Evolutionary conservation across 1,140 invertebrate genomes (phyloP), one percentile per base, ranked within the genome.

Genomic region (Telenomus remus): DNA sequence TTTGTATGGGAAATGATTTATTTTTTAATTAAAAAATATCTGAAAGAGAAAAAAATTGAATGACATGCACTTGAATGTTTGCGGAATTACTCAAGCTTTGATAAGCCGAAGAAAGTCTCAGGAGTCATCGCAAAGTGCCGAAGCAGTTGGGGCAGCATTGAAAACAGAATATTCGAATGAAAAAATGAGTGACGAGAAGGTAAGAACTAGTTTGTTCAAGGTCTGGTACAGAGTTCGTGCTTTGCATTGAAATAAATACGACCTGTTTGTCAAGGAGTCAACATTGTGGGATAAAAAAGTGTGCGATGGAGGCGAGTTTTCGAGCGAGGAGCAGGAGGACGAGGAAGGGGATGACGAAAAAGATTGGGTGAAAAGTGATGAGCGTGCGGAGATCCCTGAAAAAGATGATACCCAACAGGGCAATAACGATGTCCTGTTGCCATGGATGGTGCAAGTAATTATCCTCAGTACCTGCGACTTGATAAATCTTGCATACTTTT

Each of bases 161-260:
- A 51, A 55, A 56, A 49, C 48, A 49, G 56, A 61, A 51, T 34
- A 42, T 33, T 34, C 54, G 48, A 68, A 74, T 61, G 79, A 80
- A 75, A 78, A 75, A 80, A 69, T 78, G 60, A 77, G 64, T 46
- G 74, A 53, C 47, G 70, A 80, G 66, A 68, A 79, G 82, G 82
- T 83, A 81, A 83, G 81, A 81, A 81, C 82, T 82, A 80, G 80
- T 83, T 82, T 80, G 61, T 79, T 81, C 79, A 82, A 82, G 80
- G 81, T 81, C 80, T 82, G 80, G 61, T 83, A 82, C 80, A 83
- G 73, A 83, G 80, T 81, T 82, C 79, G 81, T 83, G 79, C 79
- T 79, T 81, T 78, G 82, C 78, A 82, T 81, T 66, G 76, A 80
- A 78, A 78, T 64, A 37, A 49, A 64, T 59, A n/a, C 43, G 37